Evolutionary conservation across 2,888 invertebrate species (phyloP), one percentile per base, ranked within the genome.

Genomic region (Pristionchus maxplancki): DNA sequence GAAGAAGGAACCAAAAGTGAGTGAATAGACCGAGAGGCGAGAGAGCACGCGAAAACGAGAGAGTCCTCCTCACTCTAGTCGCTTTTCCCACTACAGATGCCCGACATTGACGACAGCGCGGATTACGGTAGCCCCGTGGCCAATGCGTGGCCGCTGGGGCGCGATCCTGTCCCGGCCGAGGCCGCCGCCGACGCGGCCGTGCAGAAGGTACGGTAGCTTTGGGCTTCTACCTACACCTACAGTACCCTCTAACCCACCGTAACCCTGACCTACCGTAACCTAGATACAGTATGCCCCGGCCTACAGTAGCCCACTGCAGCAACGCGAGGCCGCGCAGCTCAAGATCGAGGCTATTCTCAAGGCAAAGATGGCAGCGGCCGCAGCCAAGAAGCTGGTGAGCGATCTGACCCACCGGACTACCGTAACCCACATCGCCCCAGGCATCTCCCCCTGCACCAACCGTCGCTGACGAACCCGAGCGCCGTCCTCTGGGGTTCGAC

Each of bases 341-440:
- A 78, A 44, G 78, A 44, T 78, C 78, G 78, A 78, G 78, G 78
- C 44, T 3, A 78, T 78, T n/a, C 78, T 78, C 78, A 78, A 78
- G 78, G 40, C 78, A 24, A 78, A 78, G 78, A 78, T 78, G 78
- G 78, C 78, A 11, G 40, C 78, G 5, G 78, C 78, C 28, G 44
- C 40, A 11, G 78, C 78, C 0, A 78, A 15, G 28, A 74, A 24
- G 37, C 3, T 28, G 44, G 78, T 78, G n/a, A 78, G 78, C 44
- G 20, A 64, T n/a, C 28, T 15, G n/a, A n/a, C n/a, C n/a, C 5
- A 64, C 24, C n/a, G 20, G 6, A 58, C 28, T 74, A 74, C 71
- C 71, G 71, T 74, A 74, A 24, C 1, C 67, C 67, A 17, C n/a
- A 31, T 13, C 13, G 3, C 64, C n/a, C 15, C 20, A 78, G 15